Conservation (phyloP, 2,113 vertebrate species). For the Stegastes partitus region DNA sequence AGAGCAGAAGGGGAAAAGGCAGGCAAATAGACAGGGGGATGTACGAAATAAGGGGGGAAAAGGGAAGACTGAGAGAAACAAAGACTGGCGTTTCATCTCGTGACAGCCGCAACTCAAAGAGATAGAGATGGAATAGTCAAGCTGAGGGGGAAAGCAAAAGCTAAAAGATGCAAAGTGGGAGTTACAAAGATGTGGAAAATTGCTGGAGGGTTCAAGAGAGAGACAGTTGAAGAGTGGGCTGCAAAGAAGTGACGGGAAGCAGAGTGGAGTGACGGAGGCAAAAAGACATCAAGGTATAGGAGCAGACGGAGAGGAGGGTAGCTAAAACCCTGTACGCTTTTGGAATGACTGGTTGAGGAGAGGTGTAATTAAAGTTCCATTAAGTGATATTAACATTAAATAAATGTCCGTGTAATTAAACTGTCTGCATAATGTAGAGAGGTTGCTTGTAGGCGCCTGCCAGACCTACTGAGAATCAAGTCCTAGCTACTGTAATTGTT, state of each 20-base stretch:
- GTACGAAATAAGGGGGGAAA: conserved; percentile 30
- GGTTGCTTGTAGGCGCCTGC: conserved; percentile 38
- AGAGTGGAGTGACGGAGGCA: conserved; percentile 37
- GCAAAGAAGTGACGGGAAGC: conserved; percentile 41
- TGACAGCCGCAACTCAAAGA: conserved; percentile 67
- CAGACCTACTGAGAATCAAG: conserved; percentile 41
- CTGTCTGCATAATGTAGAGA: conserved; percentile 24
- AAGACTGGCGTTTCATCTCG: conserved; percentile 68
- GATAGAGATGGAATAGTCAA: conserved; percentile 46
- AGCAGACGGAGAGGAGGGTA: conserved; percentile 27
- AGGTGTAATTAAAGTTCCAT: conserved; percentile 65
- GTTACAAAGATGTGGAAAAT: conserved; percentile 57
- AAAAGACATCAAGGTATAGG: conserved; percentile 49
- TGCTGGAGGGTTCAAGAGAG: conserved; percentile 49
- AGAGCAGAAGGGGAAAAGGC: conserved; percentile 31
- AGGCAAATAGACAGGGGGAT: conserved; percentile 57
- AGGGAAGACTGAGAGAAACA: conserved; percentile 26
- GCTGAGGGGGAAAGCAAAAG: conserved; percentile 44
- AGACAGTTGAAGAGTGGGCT: conserved; percentile 37
- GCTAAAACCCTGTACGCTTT: conserved; percentile 39
- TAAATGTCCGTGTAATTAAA: conserved; percentile 58
- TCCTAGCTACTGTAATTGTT: conserved; percentile 20
- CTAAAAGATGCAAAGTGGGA: conserved; percentile 61
- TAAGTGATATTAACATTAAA: conserved; percentile 61
- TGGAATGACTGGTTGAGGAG: conserved; percentile 41